Conservation (phyloP, 2,113 vertebrate species). For the Ursus arctos region DNA sequence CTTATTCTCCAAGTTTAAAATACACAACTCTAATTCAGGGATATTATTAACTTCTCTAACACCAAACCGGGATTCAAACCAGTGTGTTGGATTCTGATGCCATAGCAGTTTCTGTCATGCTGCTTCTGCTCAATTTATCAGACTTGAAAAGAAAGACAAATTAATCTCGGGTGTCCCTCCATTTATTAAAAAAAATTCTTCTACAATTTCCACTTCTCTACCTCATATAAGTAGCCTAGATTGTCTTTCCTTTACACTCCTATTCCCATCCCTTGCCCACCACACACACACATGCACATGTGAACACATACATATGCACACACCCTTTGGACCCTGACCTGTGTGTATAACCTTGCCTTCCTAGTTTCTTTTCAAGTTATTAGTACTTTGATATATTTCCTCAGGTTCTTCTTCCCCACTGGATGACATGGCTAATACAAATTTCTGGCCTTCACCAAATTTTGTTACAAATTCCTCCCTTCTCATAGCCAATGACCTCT, state of each 20-base stretch:
- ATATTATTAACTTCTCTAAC: neutral
- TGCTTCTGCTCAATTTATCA: neutral
- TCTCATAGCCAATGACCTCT: neutral
- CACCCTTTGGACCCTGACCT: neutral
- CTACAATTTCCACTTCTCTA: neutral
- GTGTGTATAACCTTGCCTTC: neutral
- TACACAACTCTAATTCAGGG: neutral
- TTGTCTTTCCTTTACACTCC: neutral
- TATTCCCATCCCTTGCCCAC: neutral
- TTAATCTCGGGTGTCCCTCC: neutral
- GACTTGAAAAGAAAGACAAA: neutral
- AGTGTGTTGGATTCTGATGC: neutral
- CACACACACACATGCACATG: neutral
- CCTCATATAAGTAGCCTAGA: neutral
- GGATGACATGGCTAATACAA: conserved; percentile 10
- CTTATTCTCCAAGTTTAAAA: neutral
- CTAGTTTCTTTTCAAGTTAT: conserved; percentile 17
- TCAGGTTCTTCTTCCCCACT: neutral
- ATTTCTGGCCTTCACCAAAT: conserved; percentile 45
- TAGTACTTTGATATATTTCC: neutral
- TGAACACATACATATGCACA: neutral
- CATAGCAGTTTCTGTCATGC: neutral
- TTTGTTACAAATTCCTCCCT: conserved; percentile 14
- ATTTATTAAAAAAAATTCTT: neutral
- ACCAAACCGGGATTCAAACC: neutral